A percentile compares a stretch with the other conserved stretches of the same genome.
Conservation (phyloP, 2,797 vertebrate genomes). For the Orestias chungarensis region DNA sequence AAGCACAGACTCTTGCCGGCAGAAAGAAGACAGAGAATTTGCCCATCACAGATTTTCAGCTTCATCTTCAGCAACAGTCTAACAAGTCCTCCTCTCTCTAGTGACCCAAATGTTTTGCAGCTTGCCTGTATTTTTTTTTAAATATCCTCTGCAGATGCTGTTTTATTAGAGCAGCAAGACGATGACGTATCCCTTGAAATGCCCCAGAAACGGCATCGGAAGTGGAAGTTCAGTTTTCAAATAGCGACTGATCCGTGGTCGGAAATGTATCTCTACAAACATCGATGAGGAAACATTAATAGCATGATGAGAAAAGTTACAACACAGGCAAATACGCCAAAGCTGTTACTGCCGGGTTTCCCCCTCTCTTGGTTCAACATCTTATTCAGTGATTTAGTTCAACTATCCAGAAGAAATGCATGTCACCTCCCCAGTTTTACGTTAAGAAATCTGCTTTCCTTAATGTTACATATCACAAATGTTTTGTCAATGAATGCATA, state of each 20-base stretch:
- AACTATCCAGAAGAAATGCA: too few species aligned
- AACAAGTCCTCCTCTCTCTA: slow-evolving; percentile 24
- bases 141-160: slow-evolving; percentile 10
- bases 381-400: too few species aligned
- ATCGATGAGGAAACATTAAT: too few species aligned
- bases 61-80: slow-evolving; percentile 17
- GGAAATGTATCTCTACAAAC: background rate
- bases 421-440: too few species aligned
- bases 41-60: slow-evolving; percentile 15
- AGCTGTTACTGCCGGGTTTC: too few species aligned
- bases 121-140: slow-evolving; percentile 1
- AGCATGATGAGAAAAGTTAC: too few species aligned
- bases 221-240: background rate
- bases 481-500: background rate
- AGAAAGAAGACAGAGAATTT: slow-evolving; percentile 19
- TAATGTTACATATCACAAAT: too few species aligned
- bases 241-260: background rate
- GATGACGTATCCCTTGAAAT: background rate
- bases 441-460: too few species aligned
- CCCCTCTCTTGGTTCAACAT: too few species aligned
- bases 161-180: background rate
- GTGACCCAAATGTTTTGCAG: slow-evolving; percentile 32
- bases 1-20: slow-evolving; percentile 20
- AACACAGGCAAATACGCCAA: too few species aligned
- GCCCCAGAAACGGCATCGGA: background rate